Evolutionary conservation across 2,797 vertebrate genomes (phyloP).

Genomic region (Lagodon rhomboides): DNA sequence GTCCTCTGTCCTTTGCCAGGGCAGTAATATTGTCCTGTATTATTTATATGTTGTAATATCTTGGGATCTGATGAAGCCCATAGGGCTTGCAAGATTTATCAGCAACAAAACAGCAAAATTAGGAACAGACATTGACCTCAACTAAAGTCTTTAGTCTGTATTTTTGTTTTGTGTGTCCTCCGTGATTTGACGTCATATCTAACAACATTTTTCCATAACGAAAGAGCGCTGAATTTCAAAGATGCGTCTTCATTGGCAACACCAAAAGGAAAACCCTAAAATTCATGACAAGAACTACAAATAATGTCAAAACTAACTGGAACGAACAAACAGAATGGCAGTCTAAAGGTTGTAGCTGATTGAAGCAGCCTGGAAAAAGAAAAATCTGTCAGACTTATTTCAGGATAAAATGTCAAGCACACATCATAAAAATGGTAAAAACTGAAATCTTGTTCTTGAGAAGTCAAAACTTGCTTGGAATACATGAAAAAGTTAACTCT

Average conservation of each 20-base stretch:
- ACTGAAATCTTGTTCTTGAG: neutral
- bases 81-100: neutral
- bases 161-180: conserved; percentile 15
- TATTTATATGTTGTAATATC: conserved; percentile 6
- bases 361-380: conserved; percentile 26
- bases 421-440: conserved; percentile 12
- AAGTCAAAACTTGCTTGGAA: neutral
- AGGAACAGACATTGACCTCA: neutral
- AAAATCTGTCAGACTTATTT: conserved; percentile 23
- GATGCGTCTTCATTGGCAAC: conserved; percentile 24
- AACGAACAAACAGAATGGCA: conserved; percentile 30
- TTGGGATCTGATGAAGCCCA: neutral
- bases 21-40: neutral
- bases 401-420: conserved; percentile 7
- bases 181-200: conserved; percentile 22
- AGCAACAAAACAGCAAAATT: neutral
- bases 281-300: conserved; percentile 31
- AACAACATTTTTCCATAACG: conserved; percentile 27
- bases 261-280: conserved; percentile 22
- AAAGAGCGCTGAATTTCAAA: conserved; percentile 21
- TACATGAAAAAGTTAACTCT: neutral
- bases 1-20: neutral
- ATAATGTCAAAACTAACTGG: conserved; percentile 40
- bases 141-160: neutral
- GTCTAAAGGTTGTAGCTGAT: conserved; percentile 33